Conservation (phyloP, 2,888 invertebrate genomes). For the Allacma fusca region DNA sequence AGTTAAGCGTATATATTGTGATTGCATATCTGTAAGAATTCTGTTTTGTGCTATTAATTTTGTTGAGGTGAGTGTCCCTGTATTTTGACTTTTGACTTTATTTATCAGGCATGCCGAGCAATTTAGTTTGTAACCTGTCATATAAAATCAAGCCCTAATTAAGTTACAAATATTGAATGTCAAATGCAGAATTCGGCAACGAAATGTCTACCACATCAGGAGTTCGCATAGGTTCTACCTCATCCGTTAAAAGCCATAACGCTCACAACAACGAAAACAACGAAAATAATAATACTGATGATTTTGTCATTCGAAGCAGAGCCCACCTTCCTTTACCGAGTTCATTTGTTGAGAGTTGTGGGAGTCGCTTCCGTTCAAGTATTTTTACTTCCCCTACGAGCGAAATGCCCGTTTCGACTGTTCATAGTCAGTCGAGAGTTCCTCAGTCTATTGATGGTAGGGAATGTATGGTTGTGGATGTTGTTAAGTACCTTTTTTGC, state of each 20-base stretch:
- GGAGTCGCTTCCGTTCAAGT: not conserved
- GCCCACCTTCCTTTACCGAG: constrained; percentile 4
- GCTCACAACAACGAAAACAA: not conserved
- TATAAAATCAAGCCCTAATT: too few relatives aligned
- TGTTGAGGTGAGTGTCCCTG: too few relatives aligned
- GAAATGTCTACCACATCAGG: not conserved
- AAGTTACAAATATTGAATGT: too few relatives aligned
- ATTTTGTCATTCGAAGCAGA: constrained; percentile 16
- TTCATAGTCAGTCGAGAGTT: constrained; percentile 26
- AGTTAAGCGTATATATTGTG: too few relatives aligned
- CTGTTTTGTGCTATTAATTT: too few relatives aligned
- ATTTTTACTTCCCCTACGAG: not conserved
- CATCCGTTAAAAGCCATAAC: not conserved
- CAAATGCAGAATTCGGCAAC: too few relatives aligned
- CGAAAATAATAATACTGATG: not conserved
- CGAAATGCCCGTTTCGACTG: constrained; percentile 26
- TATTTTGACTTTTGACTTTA: too few relatives aligned
- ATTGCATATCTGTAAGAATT: too few relatives aligned
- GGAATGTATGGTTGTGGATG: too few relatives aligned
- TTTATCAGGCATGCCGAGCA: too few relatives aligned
- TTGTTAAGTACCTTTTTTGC: too few relatives aligned
- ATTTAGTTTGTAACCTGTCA: too few relatives aligned
- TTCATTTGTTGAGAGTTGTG: not conserved
- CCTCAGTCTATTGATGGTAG: constrained; percentile 39
- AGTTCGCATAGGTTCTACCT: not conserved